These are phyloP conservation scores for Drosophila recens DNA, from an alignment of 2,888 invertebrate species.

Conservation along the genomic window DNA sequence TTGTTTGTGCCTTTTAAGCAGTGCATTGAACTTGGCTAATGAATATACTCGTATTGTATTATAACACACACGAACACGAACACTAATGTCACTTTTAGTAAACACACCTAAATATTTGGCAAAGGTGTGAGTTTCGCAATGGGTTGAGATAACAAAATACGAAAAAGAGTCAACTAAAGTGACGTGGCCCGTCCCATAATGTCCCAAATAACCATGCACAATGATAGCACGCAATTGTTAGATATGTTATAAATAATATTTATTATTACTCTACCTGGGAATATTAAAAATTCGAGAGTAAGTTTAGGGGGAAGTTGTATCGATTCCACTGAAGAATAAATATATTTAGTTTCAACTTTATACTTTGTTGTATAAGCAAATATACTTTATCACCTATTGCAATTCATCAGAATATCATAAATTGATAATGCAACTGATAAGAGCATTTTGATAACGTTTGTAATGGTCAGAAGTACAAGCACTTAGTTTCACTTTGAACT, in stretches of 20 bases:
- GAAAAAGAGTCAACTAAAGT: constrained; percentile 2
- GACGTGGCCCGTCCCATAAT: constrained; percentile 7
- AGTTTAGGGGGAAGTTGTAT: not conserved
- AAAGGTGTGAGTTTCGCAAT: constrained; percentile 44
- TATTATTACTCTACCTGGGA: not conserved
- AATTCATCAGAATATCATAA: constrained; percentile 24
- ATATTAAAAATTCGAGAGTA: not conserved
- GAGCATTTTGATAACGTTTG: not conserved
- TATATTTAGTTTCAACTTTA: not conserved
- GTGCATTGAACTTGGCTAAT: constrained; percentile 71
- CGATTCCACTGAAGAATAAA: not conserved
- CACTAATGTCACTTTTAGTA: constrained; percentile 5
- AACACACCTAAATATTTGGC: constrained; percentile 42
- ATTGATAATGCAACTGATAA: constrained; percentile 47
- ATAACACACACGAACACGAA: constrained; percentile 5
- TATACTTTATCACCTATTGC: not conserved
- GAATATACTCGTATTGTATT: constrained; percentile 57
- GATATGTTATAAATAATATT: not conserved
- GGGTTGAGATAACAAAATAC: constrained; percentile 9
- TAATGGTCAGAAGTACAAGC: not conserved
- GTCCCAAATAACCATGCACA: constrained; percentile 8
- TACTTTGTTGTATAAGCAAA: constrained; percentile 1
- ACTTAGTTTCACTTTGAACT: not conserved
- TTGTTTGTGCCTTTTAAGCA: constrained; percentile 47
- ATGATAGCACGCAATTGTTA: constrained; percentile 14